Percentiles rank a stretch among this genome's conserved stretches.
Conservation (phyloP, 2,797 vertebrate species). For the Cygnus olor region DNA sequence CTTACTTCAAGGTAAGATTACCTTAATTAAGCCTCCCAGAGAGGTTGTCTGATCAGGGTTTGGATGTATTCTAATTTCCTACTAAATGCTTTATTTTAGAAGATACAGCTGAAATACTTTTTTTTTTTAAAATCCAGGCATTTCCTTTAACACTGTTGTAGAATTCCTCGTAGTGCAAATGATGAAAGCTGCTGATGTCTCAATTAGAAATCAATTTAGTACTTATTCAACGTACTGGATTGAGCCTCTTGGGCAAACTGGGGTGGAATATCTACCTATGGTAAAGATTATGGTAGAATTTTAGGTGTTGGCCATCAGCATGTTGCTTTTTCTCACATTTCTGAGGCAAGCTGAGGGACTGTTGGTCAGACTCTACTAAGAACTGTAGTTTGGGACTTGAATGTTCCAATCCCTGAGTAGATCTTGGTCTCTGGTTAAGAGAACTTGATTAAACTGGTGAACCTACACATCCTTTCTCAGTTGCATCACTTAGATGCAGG, state of each 20-base stretch:
- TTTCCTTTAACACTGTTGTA: neutral
- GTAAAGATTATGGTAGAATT: neutral
- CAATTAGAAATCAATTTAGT: neutral
- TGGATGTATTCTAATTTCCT: neutral
- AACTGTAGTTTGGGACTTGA: neutral
- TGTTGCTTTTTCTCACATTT: neutral
- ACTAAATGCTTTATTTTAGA: neutral
- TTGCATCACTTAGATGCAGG: neutral
- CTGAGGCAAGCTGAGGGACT: neutral
- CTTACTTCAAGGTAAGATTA: slow-evolving; percentile 29
- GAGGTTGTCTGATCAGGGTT: neutral
- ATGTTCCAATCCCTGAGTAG: neutral
- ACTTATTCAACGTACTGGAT: neutral
- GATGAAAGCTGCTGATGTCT: neutral
- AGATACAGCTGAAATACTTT: neutral
- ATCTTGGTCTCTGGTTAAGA: neutral
- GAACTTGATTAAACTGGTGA: neutral
- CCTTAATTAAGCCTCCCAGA: neutral
- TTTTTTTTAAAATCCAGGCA: neutral
- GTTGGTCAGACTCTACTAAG: neutral
- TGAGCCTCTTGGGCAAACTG: neutral
- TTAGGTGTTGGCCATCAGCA: neutral
- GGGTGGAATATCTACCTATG: neutral
- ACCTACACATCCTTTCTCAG: neutral
- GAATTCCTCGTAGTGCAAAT: neutral